Evolutionary conservation across 2,113 vertebrate species (phyloP).

Genomic region (Eulacestoma nigropectus): DNA sequence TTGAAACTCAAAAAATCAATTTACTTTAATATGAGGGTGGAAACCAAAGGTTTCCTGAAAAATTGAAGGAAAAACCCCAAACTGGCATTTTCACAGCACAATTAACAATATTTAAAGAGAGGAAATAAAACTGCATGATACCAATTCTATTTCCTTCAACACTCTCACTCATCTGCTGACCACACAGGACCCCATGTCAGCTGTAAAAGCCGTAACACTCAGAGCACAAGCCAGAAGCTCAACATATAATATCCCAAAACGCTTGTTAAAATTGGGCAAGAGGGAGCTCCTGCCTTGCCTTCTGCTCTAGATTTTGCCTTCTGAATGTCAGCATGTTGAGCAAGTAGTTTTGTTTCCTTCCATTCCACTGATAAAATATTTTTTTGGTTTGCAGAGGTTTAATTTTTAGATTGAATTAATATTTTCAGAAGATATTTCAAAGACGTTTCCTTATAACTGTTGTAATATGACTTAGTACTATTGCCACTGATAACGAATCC

Average conservation of each 20-base stretch:
- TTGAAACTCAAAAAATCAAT: neutral
- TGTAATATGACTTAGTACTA: neutral
- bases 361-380: neutral
- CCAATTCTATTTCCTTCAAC: neutral
- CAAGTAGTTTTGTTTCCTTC: neutral
- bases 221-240: neutral
- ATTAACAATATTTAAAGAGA: neutral
- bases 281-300: neutral
- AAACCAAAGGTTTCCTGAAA: neutral
- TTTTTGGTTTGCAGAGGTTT: neutral
- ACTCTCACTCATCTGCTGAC: neutral
- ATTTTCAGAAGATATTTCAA: neutral
- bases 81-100: neutral
- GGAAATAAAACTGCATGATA: neutral
- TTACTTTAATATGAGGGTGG: neutral
- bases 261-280: neutral
- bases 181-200: neutral
- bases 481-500: neutral
- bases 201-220: neutral
- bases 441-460: neutral
- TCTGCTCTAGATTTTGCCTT: neutral
- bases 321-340: fast-evolving
- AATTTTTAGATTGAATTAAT: neutral
- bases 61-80: neutral
- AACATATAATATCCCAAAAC: neutral